These are phyloP conservation scores for Machimus rusticus DNA, from an alignment of 2,888 invertebrate genomes.

Conservation along the genomic window DNA sequence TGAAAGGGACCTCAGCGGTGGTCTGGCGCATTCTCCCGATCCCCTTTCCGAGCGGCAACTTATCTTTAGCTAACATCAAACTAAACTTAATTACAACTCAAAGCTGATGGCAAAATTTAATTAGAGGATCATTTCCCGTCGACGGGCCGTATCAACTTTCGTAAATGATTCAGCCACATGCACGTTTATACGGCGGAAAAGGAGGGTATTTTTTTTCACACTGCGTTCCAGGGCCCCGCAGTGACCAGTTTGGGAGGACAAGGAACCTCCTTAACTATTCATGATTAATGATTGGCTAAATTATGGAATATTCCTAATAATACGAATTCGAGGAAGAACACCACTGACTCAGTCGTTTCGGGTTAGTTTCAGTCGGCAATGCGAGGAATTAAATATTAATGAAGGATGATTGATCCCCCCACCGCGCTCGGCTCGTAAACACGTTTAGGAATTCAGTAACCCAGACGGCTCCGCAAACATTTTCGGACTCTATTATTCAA, in stretches of 20 bases:
- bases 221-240: background rate
- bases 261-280: constrained; percentile 1
- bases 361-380: background rate
- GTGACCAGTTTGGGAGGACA: background rate
- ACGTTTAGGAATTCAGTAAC: background rate
- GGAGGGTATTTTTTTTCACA: background rate
- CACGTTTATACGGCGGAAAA: background rate
- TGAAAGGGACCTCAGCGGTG: background rate
- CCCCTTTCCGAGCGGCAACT: background rate
- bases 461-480: background rate
- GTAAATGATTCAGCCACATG: background rate
- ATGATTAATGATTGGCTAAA: constrained; percentile 3
- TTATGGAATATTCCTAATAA: background rate
- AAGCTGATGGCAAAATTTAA: constrained; percentile 25
- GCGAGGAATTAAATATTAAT: background rate
- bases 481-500: background rate
- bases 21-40: background rate
- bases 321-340: background rate
- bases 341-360: background rate
- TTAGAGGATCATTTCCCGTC: constrained; percentile 4
- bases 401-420: background rate
- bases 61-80: background rate
- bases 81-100: constrained; percentile 21
- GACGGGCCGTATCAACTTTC: background rate
- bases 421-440: background rate